These are phyloP conservation scores for Kryptolebias ocellatus DNA, from an alignment of 2,797 vertebrate genomes.

Conservation along the genomic window DNA sequence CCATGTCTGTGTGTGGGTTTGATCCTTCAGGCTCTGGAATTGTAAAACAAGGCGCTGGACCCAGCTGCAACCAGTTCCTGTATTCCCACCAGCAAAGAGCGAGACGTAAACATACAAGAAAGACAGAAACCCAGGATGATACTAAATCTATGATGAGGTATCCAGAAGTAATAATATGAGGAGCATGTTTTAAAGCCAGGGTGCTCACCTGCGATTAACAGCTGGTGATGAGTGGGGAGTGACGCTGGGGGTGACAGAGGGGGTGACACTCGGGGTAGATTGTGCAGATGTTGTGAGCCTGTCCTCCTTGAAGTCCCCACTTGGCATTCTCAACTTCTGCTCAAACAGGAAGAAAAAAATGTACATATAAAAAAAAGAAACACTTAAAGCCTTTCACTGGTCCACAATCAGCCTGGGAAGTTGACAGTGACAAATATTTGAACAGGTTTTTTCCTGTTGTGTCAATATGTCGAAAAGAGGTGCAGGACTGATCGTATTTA, in stretches of 20 bases:
- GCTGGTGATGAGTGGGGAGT: conserved; percentile 74
- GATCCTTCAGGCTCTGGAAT: conserved; percentile 59
- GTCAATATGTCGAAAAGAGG: conserved; percentile 10
- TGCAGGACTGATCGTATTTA: conserved; percentile 20
- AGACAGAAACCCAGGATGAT: background rate
- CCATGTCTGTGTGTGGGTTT: conserved; percentile 69
- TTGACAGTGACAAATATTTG: background rate
- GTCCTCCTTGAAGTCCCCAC: conserved; percentile 82
- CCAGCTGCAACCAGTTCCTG: conserved; percentile 82
- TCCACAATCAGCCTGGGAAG: background rate
- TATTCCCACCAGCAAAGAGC: conserved; percentile 15
- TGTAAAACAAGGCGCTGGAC: conserved; percentile 61
- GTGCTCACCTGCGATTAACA: conserved; percentile 75
- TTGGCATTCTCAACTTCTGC: conserved; percentile 85
- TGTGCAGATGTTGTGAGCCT: conserved; percentile 81
- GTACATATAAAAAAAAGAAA: background rate
- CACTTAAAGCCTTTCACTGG: background rate
- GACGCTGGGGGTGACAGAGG: conserved; percentile 69
- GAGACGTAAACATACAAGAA: conserved; percentile 1
- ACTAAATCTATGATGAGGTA: background rate
- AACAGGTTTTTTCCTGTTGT: background rate
- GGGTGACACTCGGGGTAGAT: conserved; percentile 79
- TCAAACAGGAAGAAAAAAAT: conserved; percentile 17
- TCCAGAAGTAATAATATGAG: background rate
- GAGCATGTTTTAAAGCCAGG: background rate